These are phyloP conservation scores for Chitala chitala DNA, from an alignment of 2,113 vertebrate genomes.

Conservation along the genomic window DNA sequence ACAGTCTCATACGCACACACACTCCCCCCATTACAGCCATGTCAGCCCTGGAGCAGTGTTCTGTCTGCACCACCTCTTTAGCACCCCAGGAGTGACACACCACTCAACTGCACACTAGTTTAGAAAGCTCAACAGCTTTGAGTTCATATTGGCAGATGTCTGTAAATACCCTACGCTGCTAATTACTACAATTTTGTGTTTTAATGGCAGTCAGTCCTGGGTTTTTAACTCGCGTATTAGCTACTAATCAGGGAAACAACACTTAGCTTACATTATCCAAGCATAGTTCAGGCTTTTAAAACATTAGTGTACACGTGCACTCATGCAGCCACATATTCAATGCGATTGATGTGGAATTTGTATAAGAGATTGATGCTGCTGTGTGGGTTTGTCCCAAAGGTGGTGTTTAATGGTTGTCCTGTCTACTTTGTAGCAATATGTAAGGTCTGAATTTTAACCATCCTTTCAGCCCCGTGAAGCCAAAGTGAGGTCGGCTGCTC, in stretches of 20 bases:
- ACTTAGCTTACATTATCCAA: not conserved
- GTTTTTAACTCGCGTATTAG: slow-evolving; percentile 41
- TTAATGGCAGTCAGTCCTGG: not conserved
- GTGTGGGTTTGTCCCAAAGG: not conserved
- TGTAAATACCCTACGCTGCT: not conserved
- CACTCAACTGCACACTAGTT: not conserved
- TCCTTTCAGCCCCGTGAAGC: not conserved
- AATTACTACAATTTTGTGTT: not conserved
- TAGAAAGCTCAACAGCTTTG: not conserved
- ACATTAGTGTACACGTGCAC: too few relatives aligned
- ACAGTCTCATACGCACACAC: not conserved
- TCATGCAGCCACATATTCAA: too few relatives aligned
- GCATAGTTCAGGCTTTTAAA: too few relatives aligned
- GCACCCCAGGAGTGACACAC: too few relatives aligned
- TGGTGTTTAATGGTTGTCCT: slow-evolving; percentile 22
- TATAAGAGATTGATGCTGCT: not conserved
- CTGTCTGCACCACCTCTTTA: not conserved
- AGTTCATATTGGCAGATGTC: not conserved
- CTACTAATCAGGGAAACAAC: slow-evolving; percentile 32
- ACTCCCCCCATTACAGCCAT: not conserved
- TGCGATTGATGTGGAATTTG: too few relatives aligned
- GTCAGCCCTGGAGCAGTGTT: not conserved
- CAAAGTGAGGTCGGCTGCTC: slow-evolving; percentile 3
- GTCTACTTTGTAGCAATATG: slow-evolving; percentile 21
- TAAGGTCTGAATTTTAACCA: slow-evolving; percentile 34